Conservation (phyloP, 2,888 invertebrate genomes). For the Phania funesta region DNA sequence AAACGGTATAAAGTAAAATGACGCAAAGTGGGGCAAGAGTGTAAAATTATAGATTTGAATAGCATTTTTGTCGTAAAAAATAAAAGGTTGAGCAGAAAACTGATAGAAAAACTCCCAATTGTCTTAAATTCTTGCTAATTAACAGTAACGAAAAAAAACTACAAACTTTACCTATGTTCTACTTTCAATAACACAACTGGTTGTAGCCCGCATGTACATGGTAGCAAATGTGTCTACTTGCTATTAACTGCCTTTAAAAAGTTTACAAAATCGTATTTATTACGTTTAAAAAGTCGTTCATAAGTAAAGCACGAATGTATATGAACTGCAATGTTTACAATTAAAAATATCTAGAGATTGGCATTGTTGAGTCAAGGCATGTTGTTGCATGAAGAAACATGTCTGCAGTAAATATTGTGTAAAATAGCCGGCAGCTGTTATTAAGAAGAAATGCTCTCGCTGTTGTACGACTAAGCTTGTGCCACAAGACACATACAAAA, state of each 20-base stretch:
- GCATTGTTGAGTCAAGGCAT: conserved; percentile 9
- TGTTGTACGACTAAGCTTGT: conserved; percentile 19
- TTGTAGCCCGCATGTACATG: conserved; percentile 3
- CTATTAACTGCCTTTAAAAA: neutral
- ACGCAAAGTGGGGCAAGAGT: neutral
- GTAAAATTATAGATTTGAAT: conserved; percentile 29
- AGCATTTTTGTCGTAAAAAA: neutral
- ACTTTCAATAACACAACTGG: neutral
- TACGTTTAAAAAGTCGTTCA: neutral
- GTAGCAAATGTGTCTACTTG: neutral
- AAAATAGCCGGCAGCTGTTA: conserved; percentile 20
- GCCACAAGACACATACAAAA: neutral
- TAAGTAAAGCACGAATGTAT: neutral
- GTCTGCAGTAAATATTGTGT: conserved; percentile 24
- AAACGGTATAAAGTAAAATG: neutral
- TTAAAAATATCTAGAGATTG: conserved; percentile 13
- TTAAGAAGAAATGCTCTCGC: neutral
- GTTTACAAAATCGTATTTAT: conserved; percentile 29
- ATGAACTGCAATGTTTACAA: neutral
- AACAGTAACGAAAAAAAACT: too few species aligned
- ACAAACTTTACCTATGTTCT: too few species aligned
- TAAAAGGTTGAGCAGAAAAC: neutral
- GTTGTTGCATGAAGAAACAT: conserved; percentile 26
- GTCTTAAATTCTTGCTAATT: too few species aligned
- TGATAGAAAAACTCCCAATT: too few species aligned